Base-by-base conservation (phyloP, 2,113 vertebrate species). In the Epinephelus lanceolatus region DNA sequence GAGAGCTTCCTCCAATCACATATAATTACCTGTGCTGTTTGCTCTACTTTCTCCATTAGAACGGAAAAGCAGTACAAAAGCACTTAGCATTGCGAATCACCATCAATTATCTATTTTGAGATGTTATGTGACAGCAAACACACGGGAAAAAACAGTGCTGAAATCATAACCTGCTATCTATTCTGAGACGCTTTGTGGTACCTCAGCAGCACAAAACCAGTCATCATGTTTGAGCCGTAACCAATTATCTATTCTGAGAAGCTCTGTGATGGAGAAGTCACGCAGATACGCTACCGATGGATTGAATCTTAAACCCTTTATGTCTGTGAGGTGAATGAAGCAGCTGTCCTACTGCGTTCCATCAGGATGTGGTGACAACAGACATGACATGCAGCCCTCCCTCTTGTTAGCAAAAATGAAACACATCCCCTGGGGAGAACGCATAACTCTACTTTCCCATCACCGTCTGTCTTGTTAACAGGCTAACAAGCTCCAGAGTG, bases 341-440 rank as follows among this genome's bases (percentile, higher is more conserved):
- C 80, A 80, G 88, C 82, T 89, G 78, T 72, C 61, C 63, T 7
- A 42, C 51, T 19, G 42, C 60, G 19, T 83, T 85, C 66, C 63
- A 56, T 33, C 71, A 19, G 11, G 25, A 78, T 13, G 45, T 6
- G 51, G 47, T 68, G 89, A 86, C 80, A 73, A 84, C 84, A 74
- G 80, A 82, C 79, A 5, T 37, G 84, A 62, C 80, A 69, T 9
- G 21, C 59, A 70, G 62, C 61, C 52, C 66, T 0, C 11, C n/a
- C 40, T 71, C 76, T 80, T 62, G 84, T 87, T 87, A 81, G 82
- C 23, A 73, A 67, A 85, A 88, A 84, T 76, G 56, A 88, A 80
- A 81, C 14, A 0, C 60, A n/a, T 77, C 65, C 83, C 71, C 77
- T 0, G 9, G 17, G 71, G 86, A 82, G 53, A 5, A 12, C 57